phyloP scores from a whole-genome alignment of 2,888 invertebrate genomes.

The Unio pictorum region DNA sequence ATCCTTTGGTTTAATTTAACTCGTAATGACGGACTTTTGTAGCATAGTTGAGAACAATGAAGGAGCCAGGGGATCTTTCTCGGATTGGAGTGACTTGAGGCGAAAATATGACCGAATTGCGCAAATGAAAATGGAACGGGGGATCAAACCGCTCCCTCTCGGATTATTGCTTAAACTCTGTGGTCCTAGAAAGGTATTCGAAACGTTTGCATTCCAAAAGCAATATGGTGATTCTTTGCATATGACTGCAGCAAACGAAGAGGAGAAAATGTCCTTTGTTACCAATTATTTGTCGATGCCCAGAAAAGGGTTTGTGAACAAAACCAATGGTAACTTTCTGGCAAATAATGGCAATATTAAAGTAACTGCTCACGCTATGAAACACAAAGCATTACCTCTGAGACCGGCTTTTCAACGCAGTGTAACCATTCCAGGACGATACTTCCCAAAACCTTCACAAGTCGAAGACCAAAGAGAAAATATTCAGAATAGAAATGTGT shows the following conservation, averaged over 20 bases:
- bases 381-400: constrained; percentile 24
- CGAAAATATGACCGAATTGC: constrained; percentile 27
- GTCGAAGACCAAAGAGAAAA: constrained; percentile 16
- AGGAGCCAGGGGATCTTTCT: constrained; percentile 30
- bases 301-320: constrained; percentile 16
- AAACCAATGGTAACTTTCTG: constrained; percentile 1
- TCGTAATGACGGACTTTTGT: constrained; percentile 32
- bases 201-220: constrained; percentile 25
- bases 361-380: constrained; percentile 3
- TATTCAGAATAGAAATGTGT: constrained; percentile 3
- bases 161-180: constrained; percentile 29
- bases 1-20: too few species aligned
- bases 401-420: constrained; percentile 30
- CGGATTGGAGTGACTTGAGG: constrained; percentile 40
- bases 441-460: constrained; percentile 42
- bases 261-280: constrained; percentile 16
- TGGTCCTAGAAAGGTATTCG: constrained; percentile 33
- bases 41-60: constrained; percentile 27
- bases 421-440: constrained; percentile 40
- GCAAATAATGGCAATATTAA: constrained; percentile 1
- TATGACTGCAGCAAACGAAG: constrained; percentile 5
- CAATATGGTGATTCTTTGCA: constrained; percentile 18
- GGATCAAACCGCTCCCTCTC: constrained; percentile 38
- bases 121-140: constrained; percentile 28
- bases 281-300: constrained; percentile 27